Conservation (phyloP, 2,797 vertebrate genomes). For the Helostoma temminkii region DNA sequence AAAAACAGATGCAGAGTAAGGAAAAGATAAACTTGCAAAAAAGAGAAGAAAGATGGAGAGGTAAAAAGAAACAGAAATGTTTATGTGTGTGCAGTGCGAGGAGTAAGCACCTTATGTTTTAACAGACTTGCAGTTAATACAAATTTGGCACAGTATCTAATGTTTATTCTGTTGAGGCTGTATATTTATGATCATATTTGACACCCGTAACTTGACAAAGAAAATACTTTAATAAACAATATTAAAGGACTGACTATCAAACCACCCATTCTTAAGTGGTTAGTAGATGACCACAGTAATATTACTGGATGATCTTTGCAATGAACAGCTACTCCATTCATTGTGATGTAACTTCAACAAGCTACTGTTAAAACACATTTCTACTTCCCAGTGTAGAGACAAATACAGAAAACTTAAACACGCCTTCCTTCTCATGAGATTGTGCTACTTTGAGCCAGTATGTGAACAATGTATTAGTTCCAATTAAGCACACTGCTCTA, state of each 20-base stretch:
- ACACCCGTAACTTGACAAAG: not conserved
- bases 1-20: slow-evolving; percentile 55
- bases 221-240: too few species aligned
- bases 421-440: slow-evolving; percentile 1
- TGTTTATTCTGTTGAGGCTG: not conserved
- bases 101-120: slow-evolving; percentile 5
- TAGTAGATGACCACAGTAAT: too few species aligned
- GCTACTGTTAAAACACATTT: too few species aligned
- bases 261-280: too few species aligned
- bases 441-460: too few species aligned
- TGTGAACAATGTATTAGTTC: too few species aligned
- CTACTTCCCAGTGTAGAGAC: too few species aligned
- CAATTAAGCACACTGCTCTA: too few species aligned
- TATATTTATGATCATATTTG: not conserved
- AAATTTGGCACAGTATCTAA: not conserved
- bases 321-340: not conserved
- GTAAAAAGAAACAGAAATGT: slow-evolving; percentile 13
- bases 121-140: not conserved
- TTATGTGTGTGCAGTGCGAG: slow-evolving; percentile 4
- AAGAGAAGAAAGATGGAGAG: slow-evolving; percentile 12
- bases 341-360: not conserved
- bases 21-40: slow-evolving; percentile 47
- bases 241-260: too few species aligned
- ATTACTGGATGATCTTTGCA: too few species aligned
- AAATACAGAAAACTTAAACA: not conserved